Base-by-base conservation (phyloP, 2,113 vertebrate species). In the Physeter macrocephalus region DNA sequence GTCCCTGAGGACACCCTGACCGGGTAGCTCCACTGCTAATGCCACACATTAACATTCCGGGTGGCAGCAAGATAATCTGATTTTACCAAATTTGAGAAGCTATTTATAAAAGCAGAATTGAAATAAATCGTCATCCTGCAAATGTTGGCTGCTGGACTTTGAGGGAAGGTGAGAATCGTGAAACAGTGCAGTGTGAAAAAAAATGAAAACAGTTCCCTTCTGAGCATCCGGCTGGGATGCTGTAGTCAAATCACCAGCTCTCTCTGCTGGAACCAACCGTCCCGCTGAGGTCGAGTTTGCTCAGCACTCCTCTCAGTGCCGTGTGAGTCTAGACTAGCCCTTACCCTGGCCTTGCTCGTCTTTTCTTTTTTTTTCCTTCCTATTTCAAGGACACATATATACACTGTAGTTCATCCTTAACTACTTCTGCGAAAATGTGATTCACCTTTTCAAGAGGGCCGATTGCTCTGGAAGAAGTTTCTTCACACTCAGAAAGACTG, bases 91-190 rank as follows among this genome's bases (percentile, higher is more conserved):
- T 66, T 88, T 67, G 96, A 97, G 90, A 97, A 96, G 88, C 93
- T 97, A 97, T 96, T 97, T 97, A 97, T 97, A 97, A 97, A 94
- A 91, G 43, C 25, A 41, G 97, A 95, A 96, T 83, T 95, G 94
- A 93, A 97, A 96, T 93, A 97, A 93, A 94, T 90, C 80, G 69
- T 21, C 52, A 18, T 10, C 36, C 29, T 36, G 5, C 0, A 29
- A 61, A 64, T 34, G 62, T 77, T n/a, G 88, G 77, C 84, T 82
- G 88, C 90, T 25, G 88, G 94, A 75, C 95, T 89, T 66, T 78
- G 88, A 91, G 54, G 54, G 69, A 94, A 94, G 71, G 46, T 2
- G 36, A 92, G 61, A 72, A 57, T 54, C 29, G 0, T 34, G 43
- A 83, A 66, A 34, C 69, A 39, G 29, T n/a, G 75, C 12, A 25